Conservation (phyloP, 2,888 invertebrate species). For the Rotaria macrura region DNA sequence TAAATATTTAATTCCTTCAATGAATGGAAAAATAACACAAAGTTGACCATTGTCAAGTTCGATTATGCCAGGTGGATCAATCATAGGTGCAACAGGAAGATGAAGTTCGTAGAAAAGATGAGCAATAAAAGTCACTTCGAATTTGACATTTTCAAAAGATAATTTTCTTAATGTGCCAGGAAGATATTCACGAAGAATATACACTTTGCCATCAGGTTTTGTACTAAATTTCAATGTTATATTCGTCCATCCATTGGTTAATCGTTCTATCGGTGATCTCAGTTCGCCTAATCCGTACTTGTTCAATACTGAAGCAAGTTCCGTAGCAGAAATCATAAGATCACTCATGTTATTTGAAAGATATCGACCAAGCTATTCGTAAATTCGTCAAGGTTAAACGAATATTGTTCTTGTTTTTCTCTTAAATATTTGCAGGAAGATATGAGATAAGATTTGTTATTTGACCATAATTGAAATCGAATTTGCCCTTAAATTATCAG, state of each 20-base stretch:
- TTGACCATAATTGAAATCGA: no score
- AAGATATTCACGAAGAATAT: background rate
- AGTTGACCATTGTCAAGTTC: background rate
- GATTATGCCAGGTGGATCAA: background rate
- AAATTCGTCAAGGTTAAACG: no score
- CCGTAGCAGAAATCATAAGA: background rate
- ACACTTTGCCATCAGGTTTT: background rate
- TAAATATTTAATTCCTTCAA: background rate
- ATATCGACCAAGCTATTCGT: no score
- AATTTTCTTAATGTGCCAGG: background rate
- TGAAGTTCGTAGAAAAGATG: background rate
- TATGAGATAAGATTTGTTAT: no score
- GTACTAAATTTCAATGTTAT: background rate
- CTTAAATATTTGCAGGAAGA: no score
- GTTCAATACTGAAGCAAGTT: background rate
- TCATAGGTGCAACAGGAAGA: background rate
- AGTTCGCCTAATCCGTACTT: background rate
- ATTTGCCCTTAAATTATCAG: no score
- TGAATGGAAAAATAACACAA: background rate
- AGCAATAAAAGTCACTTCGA: background rate
- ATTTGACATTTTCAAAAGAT: background rate
- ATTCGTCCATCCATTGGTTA: background rate
- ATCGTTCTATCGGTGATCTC: background rate
- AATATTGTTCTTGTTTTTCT: no score
- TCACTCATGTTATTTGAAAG: background rate